Evolutionary conservation across 1,140 invertebrate genomes (phyloP).

Genomic region (Meloidogyne hapla): DNA sequence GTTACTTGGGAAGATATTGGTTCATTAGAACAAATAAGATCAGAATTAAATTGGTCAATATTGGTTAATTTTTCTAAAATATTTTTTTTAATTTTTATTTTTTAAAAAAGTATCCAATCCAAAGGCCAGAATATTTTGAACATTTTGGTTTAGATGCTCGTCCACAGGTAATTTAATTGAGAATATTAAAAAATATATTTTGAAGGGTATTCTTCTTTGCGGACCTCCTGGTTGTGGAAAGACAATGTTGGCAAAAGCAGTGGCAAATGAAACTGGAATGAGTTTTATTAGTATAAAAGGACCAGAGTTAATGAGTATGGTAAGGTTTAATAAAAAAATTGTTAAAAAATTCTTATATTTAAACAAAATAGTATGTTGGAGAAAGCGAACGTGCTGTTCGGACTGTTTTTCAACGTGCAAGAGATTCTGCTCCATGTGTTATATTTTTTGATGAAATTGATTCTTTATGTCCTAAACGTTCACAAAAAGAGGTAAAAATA

Average conservation of each 20-base stretch:
- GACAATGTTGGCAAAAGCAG: conserved; percentile 70
- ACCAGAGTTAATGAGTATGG: conserved; percentile 91
- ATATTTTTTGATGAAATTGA: conserved; percentile 99
- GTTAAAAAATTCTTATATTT: neutral
- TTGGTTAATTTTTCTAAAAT: conserved; percentile 69
- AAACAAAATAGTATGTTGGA: conserved; percentile 81
- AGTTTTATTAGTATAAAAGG: conserved; percentile 97
- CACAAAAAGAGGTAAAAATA: conserved; percentile 71
- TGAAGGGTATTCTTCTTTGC: conserved; percentile 74
- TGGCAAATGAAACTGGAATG: conserved; percentile 91
- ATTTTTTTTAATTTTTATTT: neutral
- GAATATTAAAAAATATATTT: neutral
- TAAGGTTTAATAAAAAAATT: conserved; percentile 58
- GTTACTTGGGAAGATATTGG: conserved; percentile 96
- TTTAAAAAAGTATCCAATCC: conserved; percentile 77
- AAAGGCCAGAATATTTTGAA: conserved; percentile 77
- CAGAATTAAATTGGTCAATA: conserved; percentile 85
- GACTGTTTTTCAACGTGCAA: conserved; percentile 86
- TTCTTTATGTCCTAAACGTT: conserved; percentile 85
- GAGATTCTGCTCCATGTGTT: conserved; percentile 92
- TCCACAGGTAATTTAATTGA: conserved; percentile 72
- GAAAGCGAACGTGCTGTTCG: conserved; percentile 95
- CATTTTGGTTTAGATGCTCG: conserved; percentile 74
- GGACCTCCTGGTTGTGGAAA: conserved; percentile 77
- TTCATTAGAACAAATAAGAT: conserved; percentile 80